Conservation (phyloP, 2,888 invertebrate genomes). For the Ctena decussata region DNA sequence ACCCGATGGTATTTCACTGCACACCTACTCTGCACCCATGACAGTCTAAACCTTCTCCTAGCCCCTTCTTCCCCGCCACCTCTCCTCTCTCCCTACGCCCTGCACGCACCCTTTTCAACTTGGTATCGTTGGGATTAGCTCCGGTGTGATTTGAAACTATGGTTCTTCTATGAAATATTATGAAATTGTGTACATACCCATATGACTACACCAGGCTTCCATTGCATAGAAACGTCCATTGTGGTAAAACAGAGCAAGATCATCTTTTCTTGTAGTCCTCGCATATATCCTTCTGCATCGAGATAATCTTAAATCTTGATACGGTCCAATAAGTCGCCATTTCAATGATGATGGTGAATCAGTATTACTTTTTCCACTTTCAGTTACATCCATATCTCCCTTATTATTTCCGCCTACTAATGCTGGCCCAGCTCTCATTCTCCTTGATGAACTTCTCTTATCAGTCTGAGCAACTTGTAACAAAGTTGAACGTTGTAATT, state of each 20-base stretch:
- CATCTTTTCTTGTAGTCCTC: conserved; percentile 66
- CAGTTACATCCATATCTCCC: background rate
- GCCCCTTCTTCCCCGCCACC: too few species aligned
- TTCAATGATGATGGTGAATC: background rate
- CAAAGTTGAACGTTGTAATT: background rate
- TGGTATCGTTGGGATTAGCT: too few species aligned
- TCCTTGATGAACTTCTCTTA: background rate
- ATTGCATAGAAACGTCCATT: conserved; percentile 76
- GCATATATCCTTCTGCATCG: conserved; percentile 77
- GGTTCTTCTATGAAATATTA: too few species aligned
- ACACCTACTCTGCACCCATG: too few species aligned
- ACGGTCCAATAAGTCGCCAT: conserved; percentile 68
- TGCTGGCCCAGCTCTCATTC: too few species aligned
- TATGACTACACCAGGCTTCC: conserved; percentile 82
- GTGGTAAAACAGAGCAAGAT: conserved; percentile 75
- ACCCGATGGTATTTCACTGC: too few species aligned
- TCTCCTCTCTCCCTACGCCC: too few species aligned
- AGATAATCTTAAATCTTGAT: conserved; percentile 57
- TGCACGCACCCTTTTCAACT: too few species aligned
- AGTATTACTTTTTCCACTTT: background rate
- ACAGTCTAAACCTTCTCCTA: too few species aligned
- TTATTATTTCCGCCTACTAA: background rate
- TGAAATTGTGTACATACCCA: conserved; percentile 73
- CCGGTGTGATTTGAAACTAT: too few species aligned
- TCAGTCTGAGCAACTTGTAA: background rate